phyloP scores from a whole-genome alignment of 2,888 invertebrate species.

The Ethmia dodecea region DNA sequence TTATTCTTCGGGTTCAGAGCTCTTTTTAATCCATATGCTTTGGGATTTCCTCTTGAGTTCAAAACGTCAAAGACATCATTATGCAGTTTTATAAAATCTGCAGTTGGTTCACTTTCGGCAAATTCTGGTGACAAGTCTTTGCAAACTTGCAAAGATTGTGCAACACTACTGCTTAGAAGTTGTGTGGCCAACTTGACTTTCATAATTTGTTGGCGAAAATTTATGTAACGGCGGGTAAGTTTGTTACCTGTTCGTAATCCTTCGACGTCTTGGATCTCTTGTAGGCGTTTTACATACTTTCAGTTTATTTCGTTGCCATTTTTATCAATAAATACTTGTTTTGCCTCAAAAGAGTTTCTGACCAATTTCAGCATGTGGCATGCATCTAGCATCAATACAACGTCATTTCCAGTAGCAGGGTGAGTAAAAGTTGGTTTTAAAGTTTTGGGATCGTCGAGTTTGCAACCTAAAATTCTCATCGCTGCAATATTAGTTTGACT shows the following conservation, averaged over 20 bases:
- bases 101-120: slow-evolving; percentile 9
- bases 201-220: slow-evolving; percentile 17
- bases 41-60: slow-evolving; percentile 15
- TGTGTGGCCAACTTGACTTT: slow-evolving; percentile 16
- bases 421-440: slow-evolving; percentile 21
- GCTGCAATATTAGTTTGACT: slow-evolving; percentile 16
- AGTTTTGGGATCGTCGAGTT: slow-evolving; percentile 12
- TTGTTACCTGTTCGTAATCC: slow-evolving; percentile 18
- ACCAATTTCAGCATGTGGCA: slow-evolving; percentile 20
- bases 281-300: slow-evolving; percentile 5
- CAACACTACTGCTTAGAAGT: slow-evolving; percentile 8
- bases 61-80: slow-evolving; percentile 25
- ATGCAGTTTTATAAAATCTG: slow-evolving; percentile 8
- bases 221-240: slow-evolving; percentile 12
- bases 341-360: slow-evolving; percentile 15
- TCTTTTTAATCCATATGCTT: slow-evolving; percentile 10
- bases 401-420: slow-evolving; percentile 13
- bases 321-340: slow-evolving; percentile 8
- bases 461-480: slow-evolving; percentile 20
- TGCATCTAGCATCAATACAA: slow-evolving; percentile 20
- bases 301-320: slow-evolving; percentile 8
- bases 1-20: slow-evolving; percentile 10
- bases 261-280: slow-evolving; percentile 8
- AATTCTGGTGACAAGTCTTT: slow-evolving; percentile 4
- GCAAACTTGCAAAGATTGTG: slow-evolving; percentile 8